A percentile compares a stretch with the other conserved stretches of the same genome.
Conservation (phyloP, 2,888 invertebrate species). For the Orthosia gothica region DNA sequence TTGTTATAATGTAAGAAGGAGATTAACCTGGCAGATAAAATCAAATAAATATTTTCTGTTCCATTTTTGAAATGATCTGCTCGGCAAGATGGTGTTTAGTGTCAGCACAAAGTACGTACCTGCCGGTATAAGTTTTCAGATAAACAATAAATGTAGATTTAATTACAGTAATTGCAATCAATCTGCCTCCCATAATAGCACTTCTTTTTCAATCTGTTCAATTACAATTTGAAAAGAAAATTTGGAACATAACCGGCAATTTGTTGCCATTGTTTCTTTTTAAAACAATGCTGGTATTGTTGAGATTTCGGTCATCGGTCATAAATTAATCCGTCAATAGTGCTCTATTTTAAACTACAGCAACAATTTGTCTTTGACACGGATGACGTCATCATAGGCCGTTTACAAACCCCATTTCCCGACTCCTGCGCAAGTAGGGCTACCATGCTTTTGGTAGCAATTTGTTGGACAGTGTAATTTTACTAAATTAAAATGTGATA, state of each 20-base stretch:
- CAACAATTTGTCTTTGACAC: constrained; percentile 67
- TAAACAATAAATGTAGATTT: too few relatives aligned
- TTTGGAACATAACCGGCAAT: constrained; percentile 31
- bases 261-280: constrained; percentile 55
- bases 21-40: too few relatives aligned
- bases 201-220: constrained; percentile 21
- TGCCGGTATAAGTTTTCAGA: too few relatives aligned
- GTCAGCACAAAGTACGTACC: too few relatives aligned
- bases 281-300: constrained; percentile 62
- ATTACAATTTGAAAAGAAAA: constrained; percentile 32
- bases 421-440: constrained; percentile 61
- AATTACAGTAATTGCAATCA: background rate
- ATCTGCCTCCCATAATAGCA: background rate
- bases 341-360: constrained; percentile 62
- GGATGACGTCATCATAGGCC: constrained; percentile 55
- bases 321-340: constrained; percentile 56
- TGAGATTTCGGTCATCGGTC: constrained; percentile 45
- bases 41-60: too few relatives aligned
- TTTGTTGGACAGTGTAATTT: background rate
- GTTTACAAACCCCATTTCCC: constrained; percentile 57
- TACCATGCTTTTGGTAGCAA: constrained; percentile 33
- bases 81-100: too few relatives aligned
- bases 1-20: too few relatives aligned
- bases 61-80: too few relatives aligned
- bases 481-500: too few relatives aligned